Evolutionary conservation across 2,888 invertebrate genomes (phyloP), one percentile per base, ranked within the genome.

Genomic region (Meiosimyza decipiens): DNA sequence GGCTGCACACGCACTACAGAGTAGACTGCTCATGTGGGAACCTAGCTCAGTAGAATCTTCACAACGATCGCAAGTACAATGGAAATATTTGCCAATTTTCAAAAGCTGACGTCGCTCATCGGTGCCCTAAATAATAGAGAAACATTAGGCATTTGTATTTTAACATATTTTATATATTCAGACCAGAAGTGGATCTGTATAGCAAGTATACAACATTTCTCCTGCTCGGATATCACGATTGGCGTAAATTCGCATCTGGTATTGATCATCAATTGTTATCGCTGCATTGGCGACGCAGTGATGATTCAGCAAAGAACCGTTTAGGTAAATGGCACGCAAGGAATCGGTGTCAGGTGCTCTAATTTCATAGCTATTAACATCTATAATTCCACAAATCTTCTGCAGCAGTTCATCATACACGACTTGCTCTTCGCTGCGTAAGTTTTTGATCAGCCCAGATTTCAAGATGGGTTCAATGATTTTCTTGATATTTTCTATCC

Each of bases 351-450:
- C 86, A 0, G 91, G 91, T 4, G 85, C 86, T 9, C 85, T 89
- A 13, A 95, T 89, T 85, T 95, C 94, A 81, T 93, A 94, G 55
- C 92, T 90, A 84, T 95, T 95, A 0, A 94, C 92, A 83, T 95
- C 95, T 28, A 94, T 88, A 28, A 92, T 90, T 0, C 92, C 93
- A 76, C 93, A 91, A 33, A 94, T 88, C 77, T 89, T 89, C 81
- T 95, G 94, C 7, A 93, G 86, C 6, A 91, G 78, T 33, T 82
- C 82, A 18, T 75, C 82, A 62, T 89, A 87, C 3, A 89, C 85
- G 5, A 78, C 73, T 16, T 89, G 88, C 0, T 80, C 80, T 5
- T 85, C 84, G 54, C 77, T n/a, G 2, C 74, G 77, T 15, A 87
- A 74, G 47, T 80, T 78, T 13, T 73, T 66, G 4, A 78, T 22